Base-by-base conservation (phyloP, 2,113 vertebrate genomes). In the Phyllopteryx taeniolatus region DNA sequence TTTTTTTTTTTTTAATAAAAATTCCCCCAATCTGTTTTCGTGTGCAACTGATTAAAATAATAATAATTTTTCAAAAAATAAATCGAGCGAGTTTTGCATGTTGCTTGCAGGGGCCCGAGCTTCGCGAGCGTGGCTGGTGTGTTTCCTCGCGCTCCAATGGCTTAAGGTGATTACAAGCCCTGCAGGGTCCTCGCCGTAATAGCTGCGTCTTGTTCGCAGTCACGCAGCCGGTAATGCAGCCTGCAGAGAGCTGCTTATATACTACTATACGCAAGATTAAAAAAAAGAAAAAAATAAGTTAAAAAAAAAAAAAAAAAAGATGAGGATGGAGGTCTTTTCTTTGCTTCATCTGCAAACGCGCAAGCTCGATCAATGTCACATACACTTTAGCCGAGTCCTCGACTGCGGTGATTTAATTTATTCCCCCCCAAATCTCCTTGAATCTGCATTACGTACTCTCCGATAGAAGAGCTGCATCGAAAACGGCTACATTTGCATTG, bases 141-240 rank as follows among this genome's bases (percentile, higher is more conserved):
- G 76, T 17, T 59, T 35, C 59, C 74, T 79, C 65, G 76, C 73
- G 76, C 72, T 81, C n/a, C 20, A 76, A 57, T 59, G 76, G 69
- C 74, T 84, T 70, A 61, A 65, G 79, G 77, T 86, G 83, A 86
- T 84, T 80, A 81, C 70, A 74, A 81, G 76, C 80, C 72, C 51
- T 60, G 80, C 79, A 64, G 85, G 70, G 72, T 67, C 71, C 64
- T 79, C 64, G 73, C 76, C 69, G 43, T 89, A 90, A 90, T 90
- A 89, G 78, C 46, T 73, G 67, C 77, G 64, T 75, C 79, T 80
- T 72, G 80, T 77, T 90, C 81, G 84, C 78, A 80, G 86, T 87
- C 90, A 91, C 82, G 84, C 79, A 75, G 73, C 59, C 14, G 59
- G 31, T 3, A 68, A 15, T 67, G 75, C 42, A 70, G 22, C 84